Base-by-base conservation (phyloP, 2,113 vertebrate genomes). In the Benthochromis sp. region DNA sequence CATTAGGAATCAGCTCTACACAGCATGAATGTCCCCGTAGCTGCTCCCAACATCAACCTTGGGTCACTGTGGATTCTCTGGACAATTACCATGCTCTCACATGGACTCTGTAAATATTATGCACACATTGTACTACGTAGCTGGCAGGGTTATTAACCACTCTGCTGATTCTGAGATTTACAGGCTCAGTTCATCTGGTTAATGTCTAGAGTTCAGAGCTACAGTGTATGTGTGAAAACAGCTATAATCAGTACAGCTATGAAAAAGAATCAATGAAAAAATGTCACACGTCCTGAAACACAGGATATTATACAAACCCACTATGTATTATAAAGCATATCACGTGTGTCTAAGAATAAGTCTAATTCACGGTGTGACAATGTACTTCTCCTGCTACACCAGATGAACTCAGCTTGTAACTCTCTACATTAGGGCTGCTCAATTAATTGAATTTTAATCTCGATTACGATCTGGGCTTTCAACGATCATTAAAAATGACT, bases 181-280 rank as follows among this genome's bases (percentile, higher is more conserved):
- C 17, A 38, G 17, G 17, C 2, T n/a, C 17, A 66, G 17, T 3
- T 66, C 61, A 36, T n/a, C 10, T n/a, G 10, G 17, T 66, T 66
- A 19, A n/a, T 2, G 2, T n/a, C 17, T n/a, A 52, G 50, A 52
- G 17, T 36, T 19, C 31, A 63, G 17, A 9, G 31, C 17, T 63
- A n/a, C 31, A 63, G 17, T 6, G 27, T 31, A 10, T 10, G 9
- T 34, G 59, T 38, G 61, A 38, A 66, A 38, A n/a, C 61, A 66
- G 17, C 61, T n/a, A n/a, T 0, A 66, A n/a, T 66, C 17, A 38
- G 5, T n/a, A 66, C 31, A 66, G 31, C 61, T 34, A 38, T 1
- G 31, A 55, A 55, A 54, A 55, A 24, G 1, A 66, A 66, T 36
- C 9, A 66, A n/a, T 38, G 34, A 19, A n/a, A 1, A 12, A 63